Evolutionary conservation across 2,113 vertebrate genomes (phyloP), one percentile per base, ranked within the genome.

Genomic region (Terrapene triunguis): DNA sequence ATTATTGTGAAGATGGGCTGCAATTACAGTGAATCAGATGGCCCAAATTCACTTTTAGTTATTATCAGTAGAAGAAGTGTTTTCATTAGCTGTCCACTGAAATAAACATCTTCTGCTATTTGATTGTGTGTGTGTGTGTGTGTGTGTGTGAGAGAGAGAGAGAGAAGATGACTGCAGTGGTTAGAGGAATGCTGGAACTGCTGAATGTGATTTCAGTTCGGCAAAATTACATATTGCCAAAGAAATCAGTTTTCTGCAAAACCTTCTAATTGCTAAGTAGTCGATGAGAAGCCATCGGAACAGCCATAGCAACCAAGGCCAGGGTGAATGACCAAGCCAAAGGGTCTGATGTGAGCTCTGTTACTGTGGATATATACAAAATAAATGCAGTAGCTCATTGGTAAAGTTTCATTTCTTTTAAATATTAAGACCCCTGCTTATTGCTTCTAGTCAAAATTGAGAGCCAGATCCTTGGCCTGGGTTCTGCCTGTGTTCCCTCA

Each of bases 311-410:
- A 97, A 97, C 95, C 50, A 86, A 38, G 16, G 4, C 94, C 79
- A 83, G 87, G 84, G 79, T 87, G 24, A 21, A 85, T 97, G 96
- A 96, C 96, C 94, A 95, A 97, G 92, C 90, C 85, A 89, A 94
- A 87, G 96, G 91, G 27, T 72, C 80, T 94, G 32, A 88, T 93
- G 74, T 96, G 95, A 97, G 91, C 88, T 96, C 96, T 94, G 96
- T 98, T 98, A 97, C 94, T 98, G 95, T 94, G 94, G 89, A 65
- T 97, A 95, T 97, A 78, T 90, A 65, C 10, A 92, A 97, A 97
- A 96, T 85, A 84, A 83, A 93, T 74, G 72, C 84, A 80, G 51
- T 85, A 84, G 9, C 93, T 96, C 44, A 42, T 32, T 32, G 85
- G 87, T 69, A 96, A 90, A 93, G 53, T 88, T 96, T 88, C 1